Evolutionary conservation across 2,888 invertebrate genomes (phyloP), one percentile per base, ranked within the genome.

Genomic region (Gastracanthus pulcherrimus): DNA sequence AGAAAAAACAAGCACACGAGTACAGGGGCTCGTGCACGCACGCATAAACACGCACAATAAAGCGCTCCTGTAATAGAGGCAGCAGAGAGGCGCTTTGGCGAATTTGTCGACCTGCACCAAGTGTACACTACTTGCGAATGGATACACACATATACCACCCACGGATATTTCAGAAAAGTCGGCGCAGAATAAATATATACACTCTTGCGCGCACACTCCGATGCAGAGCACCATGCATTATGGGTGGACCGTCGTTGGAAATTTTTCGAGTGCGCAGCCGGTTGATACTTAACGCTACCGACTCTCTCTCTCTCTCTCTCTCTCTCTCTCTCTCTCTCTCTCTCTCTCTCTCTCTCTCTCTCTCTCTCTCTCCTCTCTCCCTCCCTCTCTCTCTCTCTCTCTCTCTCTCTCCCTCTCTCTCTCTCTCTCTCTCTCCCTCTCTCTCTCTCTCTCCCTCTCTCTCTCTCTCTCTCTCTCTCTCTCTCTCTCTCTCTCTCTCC

Each of bases 201-300:
- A 41, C 6, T 3, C 6, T 16, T 13, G n/a, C 45, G 5, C n/a
- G 13, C 4, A 45, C 45, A 45, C 45, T 45, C 45, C 9, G 64
- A 29, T 26, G 29, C 29, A 45, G 3, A 16, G 13, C 16, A 7
- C 19, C 5, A 7, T 55, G n/a, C 58, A 41, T 58, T 71, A 36
- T 29, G 71, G 9, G 38, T 23, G n/a, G 38, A n/a, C 71, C 38
- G 71, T 71, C 71, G 58, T 26, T 26, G 55, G 38, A 11, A 58
- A 71, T 58, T 38, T 71, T 71, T 58, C 36, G n/a, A n/a, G n/a
- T n/a, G n/a, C n/a, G n/a, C n/a, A n/a, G n/a, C n/a, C n/a, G n/a
- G 7, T 45, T 34, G 48, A 71, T 71, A 58, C 71, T 71, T 72
- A 72, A n/a, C 41, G 60, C 29, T n/a, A n/a, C n/a, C n/a, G n/a